These are phyloP conservation scores for Cydia pomonella DNA, from an alignment of 1,140 invertebrate species.

Conservation along the genomic window DNA sequence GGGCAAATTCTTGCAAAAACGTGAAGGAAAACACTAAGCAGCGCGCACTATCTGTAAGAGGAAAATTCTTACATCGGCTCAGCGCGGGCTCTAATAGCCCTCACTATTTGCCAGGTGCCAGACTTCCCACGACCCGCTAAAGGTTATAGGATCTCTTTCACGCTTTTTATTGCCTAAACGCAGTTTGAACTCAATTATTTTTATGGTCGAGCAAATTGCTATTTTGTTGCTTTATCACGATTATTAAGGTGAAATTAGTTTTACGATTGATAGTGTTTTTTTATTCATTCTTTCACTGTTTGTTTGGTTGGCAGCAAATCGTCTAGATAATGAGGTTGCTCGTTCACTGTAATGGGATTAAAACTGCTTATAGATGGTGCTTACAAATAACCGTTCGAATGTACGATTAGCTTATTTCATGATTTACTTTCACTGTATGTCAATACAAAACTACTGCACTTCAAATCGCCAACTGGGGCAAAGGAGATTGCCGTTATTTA, in stretches of 20 bases:
- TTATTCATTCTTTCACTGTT: slow-evolving; percentile 45
- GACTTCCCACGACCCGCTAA: slow-evolving; percentile 70
- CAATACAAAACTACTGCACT: background rate
- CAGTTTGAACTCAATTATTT: slow-evolving; percentile 81
- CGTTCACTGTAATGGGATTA: background rate
- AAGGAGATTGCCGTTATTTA: no score
- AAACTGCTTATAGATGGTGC: background rate
- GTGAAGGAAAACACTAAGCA: slow-evolving; percentile 1
- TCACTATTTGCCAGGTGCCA: slow-evolving; percentile 68
- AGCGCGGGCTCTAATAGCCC: slow-evolving; percentile 66
- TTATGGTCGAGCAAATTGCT: slow-evolving; percentile 78
- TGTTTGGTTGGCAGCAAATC: slow-evolving; percentile 23
- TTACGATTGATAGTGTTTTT: slow-evolving; percentile 66
- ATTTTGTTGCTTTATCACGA: slow-evolving; percentile 79
- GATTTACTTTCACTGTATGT: background rate
- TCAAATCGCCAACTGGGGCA: no score
- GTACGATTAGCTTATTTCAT: background rate
- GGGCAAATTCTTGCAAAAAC: background rate
- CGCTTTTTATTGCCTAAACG: slow-evolving; percentile 78
- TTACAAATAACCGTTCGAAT: background rate
- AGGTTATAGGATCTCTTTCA: slow-evolving; percentile 77
- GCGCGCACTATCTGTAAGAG: slow-evolving; percentile 49
- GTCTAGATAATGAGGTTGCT: slow-evolving; percentile 16
- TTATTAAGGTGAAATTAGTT: slow-evolving; percentile 77
- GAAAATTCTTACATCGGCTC: slow-evolving; percentile 63